Conservation (phyloP, 1,140 invertebrate species). For the Thaumatotibia leucotreta region DNA sequence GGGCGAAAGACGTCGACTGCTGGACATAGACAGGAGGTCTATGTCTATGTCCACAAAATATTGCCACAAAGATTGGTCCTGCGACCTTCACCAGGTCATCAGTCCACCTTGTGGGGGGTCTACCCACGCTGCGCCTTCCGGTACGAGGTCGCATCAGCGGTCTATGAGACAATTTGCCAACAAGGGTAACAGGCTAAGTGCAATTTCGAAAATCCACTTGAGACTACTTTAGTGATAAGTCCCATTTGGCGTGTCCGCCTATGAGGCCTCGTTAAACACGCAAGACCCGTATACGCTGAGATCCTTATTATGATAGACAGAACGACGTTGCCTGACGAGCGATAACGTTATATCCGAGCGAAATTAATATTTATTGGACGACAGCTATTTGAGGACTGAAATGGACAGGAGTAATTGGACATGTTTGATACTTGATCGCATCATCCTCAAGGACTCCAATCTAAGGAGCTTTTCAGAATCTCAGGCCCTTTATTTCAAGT, state of each 20-base stretch:
- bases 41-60: no score
- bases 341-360: constrained; percentile 20
- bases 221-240: constrained; percentile 11
- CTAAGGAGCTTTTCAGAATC: no score
- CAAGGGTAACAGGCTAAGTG: neutral
- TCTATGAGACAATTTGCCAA: neutral
- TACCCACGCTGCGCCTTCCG: no score
- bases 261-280: constrained; percentile 39
- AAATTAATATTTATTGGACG: constrained; percentile 16
- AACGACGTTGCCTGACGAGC: constrained; percentile 32
- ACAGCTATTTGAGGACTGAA: constrained; percentile 2
- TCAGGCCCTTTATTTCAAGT: no score
- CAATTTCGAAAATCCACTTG: constrained; percentile 9
- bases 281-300: constrained; percentile 43
- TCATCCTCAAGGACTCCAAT: neutral
- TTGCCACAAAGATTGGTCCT: no score
- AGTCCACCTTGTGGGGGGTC: no score
- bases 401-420: neutral
- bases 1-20: no score
- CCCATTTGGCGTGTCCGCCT: constrained; percentile 29
- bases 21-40: no score
- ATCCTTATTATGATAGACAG: constrained; percentile 52
- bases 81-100: no score
- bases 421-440: constrained; percentile 1
- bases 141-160: no score